A percentile compares a stretch with the other conserved stretches of the same genome.
phyloP scores from a whole-genome alignment of 2,797 vertebrate genomes.

The Petrocephalus sullivani region DNA sequence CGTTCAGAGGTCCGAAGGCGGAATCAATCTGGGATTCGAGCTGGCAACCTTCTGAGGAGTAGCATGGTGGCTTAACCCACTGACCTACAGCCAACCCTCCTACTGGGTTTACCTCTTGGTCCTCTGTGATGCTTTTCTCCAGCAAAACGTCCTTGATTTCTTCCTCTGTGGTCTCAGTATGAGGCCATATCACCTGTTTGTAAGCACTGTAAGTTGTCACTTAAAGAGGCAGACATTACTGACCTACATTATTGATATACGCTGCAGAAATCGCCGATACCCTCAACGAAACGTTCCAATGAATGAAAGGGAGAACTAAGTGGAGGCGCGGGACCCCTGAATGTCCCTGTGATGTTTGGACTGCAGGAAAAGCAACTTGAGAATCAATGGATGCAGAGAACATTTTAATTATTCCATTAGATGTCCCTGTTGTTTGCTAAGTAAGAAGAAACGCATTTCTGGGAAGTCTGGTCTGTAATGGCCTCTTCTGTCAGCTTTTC shows the following conservation, averaged over 20 bases:
- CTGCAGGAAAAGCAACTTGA: neutral
- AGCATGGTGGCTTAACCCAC: neutral
- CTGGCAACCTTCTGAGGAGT: neutral
- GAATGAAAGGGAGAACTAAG: neutral
- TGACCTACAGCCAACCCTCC: neutral
- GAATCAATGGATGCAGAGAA: neutral
- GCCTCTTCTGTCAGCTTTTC: neutral
- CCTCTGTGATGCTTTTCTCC: neutral
- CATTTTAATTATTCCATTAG: neutral
- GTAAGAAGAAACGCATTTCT: neutral
- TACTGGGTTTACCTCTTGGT: neutral
- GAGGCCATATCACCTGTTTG: neutral
- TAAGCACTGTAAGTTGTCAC: neutral
- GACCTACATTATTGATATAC: neutral
- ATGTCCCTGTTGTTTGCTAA: neutral
- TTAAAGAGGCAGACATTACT: neutral
- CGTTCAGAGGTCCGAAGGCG: neutral
- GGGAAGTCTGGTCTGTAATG: neutral
- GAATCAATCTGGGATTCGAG: neutral
- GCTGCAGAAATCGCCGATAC: neutral
- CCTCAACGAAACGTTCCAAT: neutral
- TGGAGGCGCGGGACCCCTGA: neutral
- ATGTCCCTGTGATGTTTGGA: neutral
- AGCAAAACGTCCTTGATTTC: neutral
- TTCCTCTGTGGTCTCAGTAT: neutral